Evolutionary conservation across 2,888 invertebrate genomes (phyloP), one percentile per base, ranked within the genome.

Genomic region (Thysanoteuthis rhombus): DNA sequence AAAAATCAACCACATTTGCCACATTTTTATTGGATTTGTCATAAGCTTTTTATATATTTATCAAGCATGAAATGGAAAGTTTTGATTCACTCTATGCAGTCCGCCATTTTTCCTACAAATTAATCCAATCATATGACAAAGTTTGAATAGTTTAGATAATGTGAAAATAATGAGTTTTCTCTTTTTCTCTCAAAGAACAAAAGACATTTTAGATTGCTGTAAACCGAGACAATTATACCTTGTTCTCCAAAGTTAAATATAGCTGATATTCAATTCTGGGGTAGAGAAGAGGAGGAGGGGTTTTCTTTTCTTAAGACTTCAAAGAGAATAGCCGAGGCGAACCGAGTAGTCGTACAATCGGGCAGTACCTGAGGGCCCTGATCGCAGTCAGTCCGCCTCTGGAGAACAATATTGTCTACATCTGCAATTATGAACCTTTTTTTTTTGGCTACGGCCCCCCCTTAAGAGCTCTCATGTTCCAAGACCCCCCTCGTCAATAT

Each of bases 61-160:
- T 19, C n/a, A 75, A 75, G n/a, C 36, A 75, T 75, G 75, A 75
- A 52, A 52, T n/a, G 8, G 75, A 16, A 75, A 75, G n/a, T 75
- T 75, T 75, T 75, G 12, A n/a, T 75, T 75, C 75, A 75, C 36
- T n/a, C 36, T n/a, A 75, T 75, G n/a, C 75, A 75, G 16, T 75
- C 16, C 16, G n/a, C 36, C 12, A 16, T 12, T 16, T 36, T 75
- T 75, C n/a, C n/a, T 36, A 75, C 16, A 75, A 75, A 75, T 16
- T 91, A 93, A 42, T 91, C 92, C 28, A 93, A 52, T 93, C 40
- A 92, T 92, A 40, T 58, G 39, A 93, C 89, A 75, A 95, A 95
- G 42, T 52, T 93, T 52, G 39, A 75, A 92, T 92, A 45, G 28
- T 42, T 40, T 42, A 47, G 12, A 91, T 93, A 45, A 40, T 42